phyloP scores from a whole-genome alignment of 2,113 vertebrate species.

The Hystrix brachyura region DNA sequence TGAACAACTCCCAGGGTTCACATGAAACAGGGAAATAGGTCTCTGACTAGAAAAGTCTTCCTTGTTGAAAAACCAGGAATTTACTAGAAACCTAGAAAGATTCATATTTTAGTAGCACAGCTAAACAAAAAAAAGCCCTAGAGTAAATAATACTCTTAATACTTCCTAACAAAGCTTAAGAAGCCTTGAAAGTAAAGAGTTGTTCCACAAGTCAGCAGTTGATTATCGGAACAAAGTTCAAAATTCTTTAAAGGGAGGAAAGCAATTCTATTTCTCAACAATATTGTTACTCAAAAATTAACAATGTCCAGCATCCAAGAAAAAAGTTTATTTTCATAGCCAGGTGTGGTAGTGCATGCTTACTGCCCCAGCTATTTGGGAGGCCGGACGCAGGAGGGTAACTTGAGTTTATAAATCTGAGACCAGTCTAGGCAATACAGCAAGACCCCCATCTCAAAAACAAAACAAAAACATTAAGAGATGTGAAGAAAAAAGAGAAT shows the following conservation, averaged over 20 bases:
- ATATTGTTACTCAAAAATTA: not conserved
- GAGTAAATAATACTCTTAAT: not conserved
- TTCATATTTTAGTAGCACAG: not conserved
- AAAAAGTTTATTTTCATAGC: not conserved
- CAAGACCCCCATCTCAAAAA: not conserved
- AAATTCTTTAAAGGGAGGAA: conserved; percentile 8
- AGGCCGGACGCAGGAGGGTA: not conserved
- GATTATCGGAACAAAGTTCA: not conserved
- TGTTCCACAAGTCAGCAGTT: not conserved
- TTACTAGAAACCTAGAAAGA: not conserved
- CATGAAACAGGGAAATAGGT: not conserved
- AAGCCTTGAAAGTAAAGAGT: not conserved
- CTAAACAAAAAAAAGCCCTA: not conserved
- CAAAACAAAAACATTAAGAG: not conserved
- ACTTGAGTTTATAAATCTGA: not conserved
- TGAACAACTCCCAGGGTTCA: not conserved
- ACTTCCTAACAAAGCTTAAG: not conserved
- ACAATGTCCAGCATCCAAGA: not conserved
- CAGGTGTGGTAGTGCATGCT: not conserved
- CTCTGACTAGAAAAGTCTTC: not conserved
- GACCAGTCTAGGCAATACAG: not conserved
- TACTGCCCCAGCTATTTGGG: not conserved
- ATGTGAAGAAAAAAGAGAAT: not conserved
- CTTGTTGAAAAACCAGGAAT: not conserved
- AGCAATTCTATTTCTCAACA: not conserved